Conservation (phyloP, 2,113 vertebrate genomes). For the Apeltes quadracus region DNA sequence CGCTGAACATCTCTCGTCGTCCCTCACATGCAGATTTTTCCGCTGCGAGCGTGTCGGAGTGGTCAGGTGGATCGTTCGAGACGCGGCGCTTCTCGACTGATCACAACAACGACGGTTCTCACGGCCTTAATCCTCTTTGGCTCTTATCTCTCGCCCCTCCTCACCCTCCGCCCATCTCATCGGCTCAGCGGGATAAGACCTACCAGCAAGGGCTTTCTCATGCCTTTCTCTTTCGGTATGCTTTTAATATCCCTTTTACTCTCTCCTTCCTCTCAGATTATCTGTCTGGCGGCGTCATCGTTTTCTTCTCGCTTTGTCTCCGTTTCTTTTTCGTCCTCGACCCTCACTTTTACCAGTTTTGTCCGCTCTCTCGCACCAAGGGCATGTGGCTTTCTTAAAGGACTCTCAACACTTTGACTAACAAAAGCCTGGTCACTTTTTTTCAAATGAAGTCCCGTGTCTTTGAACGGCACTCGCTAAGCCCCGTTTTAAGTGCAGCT, state of each 20-base stretch:
- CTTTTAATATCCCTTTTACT: conserved; percentile 56
- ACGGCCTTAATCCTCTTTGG: conserved; percentile 77
- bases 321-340: neutral
- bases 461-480: conserved; percentile 70
- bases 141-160: conserved; percentile 73
- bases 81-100: conserved; percentile 71
- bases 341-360: conserved; percentile 42
- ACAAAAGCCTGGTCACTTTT: conserved; percentile 73
- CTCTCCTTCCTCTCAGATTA: conserved; percentile 51
- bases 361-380: conserved; percentile 57
- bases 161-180: conserved; percentile 70
- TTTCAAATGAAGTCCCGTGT: conserved; percentile 65
- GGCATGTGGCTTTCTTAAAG: conserved; percentile 60
- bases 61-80: conserved; percentile 71
- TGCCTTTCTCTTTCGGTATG: conserved; percentile 57
- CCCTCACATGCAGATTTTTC: conserved; percentile 51
- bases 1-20: conserved; percentile 28
- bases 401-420: conserved; percentile 52
- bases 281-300: conserved; percentile 1
- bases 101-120: conserved; percentile 80
- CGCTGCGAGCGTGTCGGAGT: conserved; percentile 55
- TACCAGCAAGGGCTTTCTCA: conserved; percentile 64
- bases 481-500: conserved; percentile 68
- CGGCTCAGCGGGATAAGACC: conserved; percentile 73
- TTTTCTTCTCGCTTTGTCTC: conserved; percentile 4